Base-by-base conservation (phyloP, 1,140 invertebrate species). In the Medauroidea extradentata region DNA sequence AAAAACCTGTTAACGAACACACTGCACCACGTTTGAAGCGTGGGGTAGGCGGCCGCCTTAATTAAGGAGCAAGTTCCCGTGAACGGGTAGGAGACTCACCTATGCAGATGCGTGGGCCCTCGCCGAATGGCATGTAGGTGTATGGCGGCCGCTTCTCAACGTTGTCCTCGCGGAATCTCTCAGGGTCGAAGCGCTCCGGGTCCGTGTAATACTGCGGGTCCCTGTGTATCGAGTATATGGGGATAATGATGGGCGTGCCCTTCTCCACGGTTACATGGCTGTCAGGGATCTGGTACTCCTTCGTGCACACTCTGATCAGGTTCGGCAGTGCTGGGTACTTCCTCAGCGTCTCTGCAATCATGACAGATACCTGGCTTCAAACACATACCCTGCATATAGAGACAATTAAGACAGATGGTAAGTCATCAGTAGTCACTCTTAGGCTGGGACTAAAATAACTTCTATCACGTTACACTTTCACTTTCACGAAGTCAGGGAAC, bases 131-230 rank as follows among this genome's bases (percentile, higher is more conserved):
- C 49, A 85, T 63, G 68, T 76, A 84, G 0, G 71, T 71, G 53
- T 69, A 75, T 1, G 68, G 68, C 53, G 67, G 56, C 39, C 77
- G 69, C 52, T 75, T 65, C 3, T 62, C 59, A 39, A 73, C 73
- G 55, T 79, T 76, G 55, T 75, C 71, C 16, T 80, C 75, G 2
- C 74, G 63, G 67, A 88, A 89, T 57, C 85, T 71, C 55, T 87
- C 82, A 0, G 87, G 86, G 70, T 87, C 77, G 66, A 85, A 89
- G 25, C 68, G 70, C 41, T 83, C 77, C 4, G 86, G 85, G 56
- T 88, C 73, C 24, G 83, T 77, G 66, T 78, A 89, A 63, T 77
- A 78, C 19, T 80, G 65, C 2, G 78, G 72, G 67, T 87, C 80
- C 29, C 70, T 67, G 58, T 82, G 79, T 25, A 81, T 67, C 0